These are phyloP conservation scores for Myotis lucifugus DNA, from an alignment of 2,113 vertebrate species.

Conservation along the genomic window DNA sequence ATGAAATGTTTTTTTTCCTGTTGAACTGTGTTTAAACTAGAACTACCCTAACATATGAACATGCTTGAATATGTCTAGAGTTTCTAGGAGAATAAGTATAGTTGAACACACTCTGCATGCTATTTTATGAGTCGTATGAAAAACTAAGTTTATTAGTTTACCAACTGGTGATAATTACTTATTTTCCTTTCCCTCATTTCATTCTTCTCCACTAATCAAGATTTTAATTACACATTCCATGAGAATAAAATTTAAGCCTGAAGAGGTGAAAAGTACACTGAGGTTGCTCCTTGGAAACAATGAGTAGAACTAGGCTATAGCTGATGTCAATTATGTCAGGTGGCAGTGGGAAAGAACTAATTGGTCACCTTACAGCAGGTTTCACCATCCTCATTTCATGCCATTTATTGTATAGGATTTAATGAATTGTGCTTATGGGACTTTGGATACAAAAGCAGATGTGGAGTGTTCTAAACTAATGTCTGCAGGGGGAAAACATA, in stretches of 20 bases:
- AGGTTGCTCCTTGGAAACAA: slow-evolving; percentile 56
- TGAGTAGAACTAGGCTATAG: not conserved
- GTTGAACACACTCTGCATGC: slow-evolving; percentile 14
- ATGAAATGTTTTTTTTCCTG: slow-evolving; percentile 29
- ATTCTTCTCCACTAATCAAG: slow-evolving; percentile 61
- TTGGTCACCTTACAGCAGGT: slow-evolving; percentile 19
- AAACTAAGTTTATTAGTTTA: slow-evolving; percentile 65
- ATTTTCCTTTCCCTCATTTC: slow-evolving; percentile 68
- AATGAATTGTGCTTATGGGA: slow-evolving; percentile 47
- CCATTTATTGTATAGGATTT: slow-evolving; percentile 49
- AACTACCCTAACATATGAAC: slow-evolving; percentile 43
- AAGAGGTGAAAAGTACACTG: slow-evolving; percentile 43
- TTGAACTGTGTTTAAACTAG: slow-evolving; percentile 47
- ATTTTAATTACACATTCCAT: slow-evolving; percentile 50
- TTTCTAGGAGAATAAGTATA: slow-evolving; percentile 59
- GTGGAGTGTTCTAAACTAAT: slow-evolving; percentile 45
- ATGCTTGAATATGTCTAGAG: slow-evolving; percentile 26
- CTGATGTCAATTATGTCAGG: slow-evolving; percentile 24
- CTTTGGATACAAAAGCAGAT: slow-evolving; percentile 57
- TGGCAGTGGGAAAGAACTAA: not conserved
- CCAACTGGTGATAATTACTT: slow-evolving; percentile 66
- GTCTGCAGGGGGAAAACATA: slow-evolving; percentile 35
- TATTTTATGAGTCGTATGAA: slow-evolving; percentile 62
- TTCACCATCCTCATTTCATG: slow-evolving; percentile 40
- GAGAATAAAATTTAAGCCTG: slow-evolving; percentile 57